Evolutionary conservation across 1,140 invertebrate species (phyloP).

Genomic region (Temnothorax curvispinosus): DNA sequence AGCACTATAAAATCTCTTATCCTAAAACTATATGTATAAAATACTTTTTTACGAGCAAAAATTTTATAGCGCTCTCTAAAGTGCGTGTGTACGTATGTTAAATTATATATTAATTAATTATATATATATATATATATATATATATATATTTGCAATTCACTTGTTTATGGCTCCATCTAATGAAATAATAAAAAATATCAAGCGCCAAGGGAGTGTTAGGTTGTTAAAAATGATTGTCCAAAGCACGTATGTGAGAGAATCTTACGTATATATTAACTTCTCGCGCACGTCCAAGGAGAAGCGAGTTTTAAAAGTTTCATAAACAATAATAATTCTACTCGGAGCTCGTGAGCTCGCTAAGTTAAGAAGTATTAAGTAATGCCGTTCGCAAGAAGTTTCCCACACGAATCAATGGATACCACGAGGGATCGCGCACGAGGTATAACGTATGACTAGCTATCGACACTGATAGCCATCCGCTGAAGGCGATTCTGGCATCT

Average conservation of each 20-base stretch:
- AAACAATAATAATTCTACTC: slow-evolving; percentile 40
- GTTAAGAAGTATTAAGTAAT: slow-evolving; percentile 32
- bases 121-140: too few species aligned
- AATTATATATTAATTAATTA: not conserved
- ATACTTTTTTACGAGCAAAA: not conserved
- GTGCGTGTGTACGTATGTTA: not conserved
- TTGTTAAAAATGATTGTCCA: not conserved
- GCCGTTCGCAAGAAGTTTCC: slow-evolving; percentile 27
- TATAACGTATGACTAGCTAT: not conserved
- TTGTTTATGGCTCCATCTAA: not conserved
- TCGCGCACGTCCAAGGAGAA: not conserved
- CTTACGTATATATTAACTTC: not conserved
- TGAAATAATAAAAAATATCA: not conserved
- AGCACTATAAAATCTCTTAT: not conserved
- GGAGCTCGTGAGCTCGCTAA: not conserved
- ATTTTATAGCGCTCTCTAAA: not conserved
- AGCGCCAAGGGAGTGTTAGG: not conserved
- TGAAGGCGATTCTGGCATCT: not conserved
- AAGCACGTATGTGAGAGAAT: not conserved
- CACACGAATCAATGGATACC: slow-evolving; percentile 43
- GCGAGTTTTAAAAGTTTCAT: slow-evolving; percentile 21
- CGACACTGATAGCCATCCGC: not conserved
- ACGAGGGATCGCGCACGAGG: not conserved
- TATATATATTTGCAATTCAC: not conserved
- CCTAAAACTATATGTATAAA: not conserved